A percentile compares a stretch with the other conserved stretches of the same genome.
Conservation (phyloP, 1,140 invertebrate genomes). For the Contarinia nasturtii region DNA sequence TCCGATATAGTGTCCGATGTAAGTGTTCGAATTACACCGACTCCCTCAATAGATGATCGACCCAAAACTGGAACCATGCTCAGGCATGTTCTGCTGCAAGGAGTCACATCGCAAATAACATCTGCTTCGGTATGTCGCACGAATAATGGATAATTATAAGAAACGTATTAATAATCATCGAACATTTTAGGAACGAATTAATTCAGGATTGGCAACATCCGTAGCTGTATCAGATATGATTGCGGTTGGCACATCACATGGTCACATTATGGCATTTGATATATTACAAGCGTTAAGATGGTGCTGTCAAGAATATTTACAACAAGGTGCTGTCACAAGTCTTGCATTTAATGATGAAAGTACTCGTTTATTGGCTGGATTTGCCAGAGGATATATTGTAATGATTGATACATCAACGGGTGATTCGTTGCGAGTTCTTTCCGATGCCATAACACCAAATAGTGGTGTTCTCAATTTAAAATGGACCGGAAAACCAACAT, state of each 20-base stretch:
- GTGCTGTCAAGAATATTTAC: constrained; percentile 55
- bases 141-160: no score
- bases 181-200: constrained; percentile 52
- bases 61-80: constrained; percentile 45
- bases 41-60: constrained; percentile 22
- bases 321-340: constrained; percentile 66
- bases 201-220: constrained; percentile 72
- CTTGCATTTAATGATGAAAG: constrained; percentile 76
- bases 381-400: constrained; percentile 66
- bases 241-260: constrained; percentile 83
- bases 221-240: constrained; percentile 58
- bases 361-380: constrained; percentile 61
- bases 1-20: constrained; percentile 31
- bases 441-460: constrained; percentile 69
- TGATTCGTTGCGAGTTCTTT: constrained; percentile 58
- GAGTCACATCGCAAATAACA: constrained; percentile 66
- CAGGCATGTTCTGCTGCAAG: constrained; percentile 62
- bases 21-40: constrained; percentile 27
- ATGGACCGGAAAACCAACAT: constrained; percentile 35
- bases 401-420: constrained; percentile 64
- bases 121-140: constrained; percentile 47
- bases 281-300: constrained; percentile 65
- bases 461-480: constrained; percentile 75
- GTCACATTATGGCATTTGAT: constrained; percentile 79
- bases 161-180: not conserved